Conservation (phyloP, 2,888 invertebrate genomes). For the Drosophila stalkeri region DNA sequence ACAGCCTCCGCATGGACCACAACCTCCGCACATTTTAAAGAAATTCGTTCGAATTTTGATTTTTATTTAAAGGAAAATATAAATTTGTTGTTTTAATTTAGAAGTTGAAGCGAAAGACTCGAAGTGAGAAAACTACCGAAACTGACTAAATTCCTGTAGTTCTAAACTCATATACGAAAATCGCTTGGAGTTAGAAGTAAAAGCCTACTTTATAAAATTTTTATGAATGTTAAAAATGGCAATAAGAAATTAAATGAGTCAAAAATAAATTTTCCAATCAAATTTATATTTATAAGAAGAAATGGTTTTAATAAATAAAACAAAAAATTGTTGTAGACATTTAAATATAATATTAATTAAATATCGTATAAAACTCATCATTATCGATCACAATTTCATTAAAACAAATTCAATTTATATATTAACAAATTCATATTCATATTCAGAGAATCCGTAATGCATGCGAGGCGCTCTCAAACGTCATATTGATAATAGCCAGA, state of each 20-base stretch:
- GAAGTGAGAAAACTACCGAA: constrained; percentile 70
- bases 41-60: neutral
- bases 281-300: too few species aligned
- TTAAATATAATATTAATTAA: neutral
- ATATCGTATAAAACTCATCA: too few species aligned
- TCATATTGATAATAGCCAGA: too few species aligned
- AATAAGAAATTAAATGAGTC: neutral
- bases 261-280: too few species aligned
- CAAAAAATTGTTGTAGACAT: too few species aligned
- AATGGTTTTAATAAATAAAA: too few species aligned
- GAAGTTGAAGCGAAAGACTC: constrained; percentile 67
- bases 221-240: neutral
- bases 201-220: constrained; percentile 37
- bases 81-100: constrained; percentile 43
- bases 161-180: neutral
- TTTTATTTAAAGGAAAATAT: constrained; percentile 26
- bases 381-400: too few species aligned
- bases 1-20: constrained; percentile 38
- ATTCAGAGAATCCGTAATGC: too few species aligned
- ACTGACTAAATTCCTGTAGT: neutral
- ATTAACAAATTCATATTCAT: too few species aligned
- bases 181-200: neutral
- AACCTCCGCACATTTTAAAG: constrained; percentile 39
- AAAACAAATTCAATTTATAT: too few species aligned
- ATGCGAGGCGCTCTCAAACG: too few species aligned